Percentiles rank a stretch among this genome's conserved stretches.
phyloP scores from a whole-genome alignment of 2,888 invertebrate genomes.

The Autographa gamma region DNA sequence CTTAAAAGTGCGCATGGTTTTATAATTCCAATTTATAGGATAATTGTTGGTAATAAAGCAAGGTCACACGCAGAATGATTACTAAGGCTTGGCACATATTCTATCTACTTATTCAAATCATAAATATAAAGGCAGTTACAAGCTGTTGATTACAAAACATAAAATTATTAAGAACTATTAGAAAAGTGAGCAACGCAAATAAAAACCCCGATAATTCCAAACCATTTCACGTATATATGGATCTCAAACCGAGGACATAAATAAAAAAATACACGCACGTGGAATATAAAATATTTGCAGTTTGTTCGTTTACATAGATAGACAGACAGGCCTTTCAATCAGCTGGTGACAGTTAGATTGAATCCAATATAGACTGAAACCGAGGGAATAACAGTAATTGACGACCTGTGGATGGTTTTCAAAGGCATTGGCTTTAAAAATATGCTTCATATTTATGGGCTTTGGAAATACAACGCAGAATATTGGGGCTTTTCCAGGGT shows the following conservation, averaged over 20 bases:
- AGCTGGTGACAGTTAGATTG: slow-evolving; percentile 77
- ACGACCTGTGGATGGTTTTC: slow-evolving; percentile 61
- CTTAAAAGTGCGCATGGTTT: background rate
- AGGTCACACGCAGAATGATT: no score
- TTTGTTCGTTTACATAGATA: slow-evolving; percentile 42
- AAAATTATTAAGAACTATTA: no score
- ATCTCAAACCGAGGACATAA: slow-evolving; percentile 18
- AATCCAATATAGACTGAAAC: slow-evolving; percentile 70
- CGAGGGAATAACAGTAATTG: slow-evolving; percentile 72
- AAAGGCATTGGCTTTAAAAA: slow-evolving; percentile 26
- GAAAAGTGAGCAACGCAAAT: slow-evolving; percentile 14
- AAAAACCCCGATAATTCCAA: slow-evolving; percentile 14
- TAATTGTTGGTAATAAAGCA: no score
- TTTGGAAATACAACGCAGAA: background rate
- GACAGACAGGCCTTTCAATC: slow-evolving; percentile 70
- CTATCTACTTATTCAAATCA: no score
- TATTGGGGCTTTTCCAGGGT: background rate
- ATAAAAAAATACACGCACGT: slow-evolving; percentile 23
- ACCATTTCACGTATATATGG: slow-evolving; percentile 16
- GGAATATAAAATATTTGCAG: slow-evolving; percentile 46
- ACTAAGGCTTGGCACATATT: no score
- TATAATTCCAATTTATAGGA: background rate
- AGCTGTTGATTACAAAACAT: no score
- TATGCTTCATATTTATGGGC: slow-evolving; percentile 1
- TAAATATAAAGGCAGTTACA: no score